A percentile compares a stretch with the other conserved stretches of the same genome.
Conservation (phyloP, 2,113 vertebrate genomes). For the Spizaetus ornatus region DNA sequence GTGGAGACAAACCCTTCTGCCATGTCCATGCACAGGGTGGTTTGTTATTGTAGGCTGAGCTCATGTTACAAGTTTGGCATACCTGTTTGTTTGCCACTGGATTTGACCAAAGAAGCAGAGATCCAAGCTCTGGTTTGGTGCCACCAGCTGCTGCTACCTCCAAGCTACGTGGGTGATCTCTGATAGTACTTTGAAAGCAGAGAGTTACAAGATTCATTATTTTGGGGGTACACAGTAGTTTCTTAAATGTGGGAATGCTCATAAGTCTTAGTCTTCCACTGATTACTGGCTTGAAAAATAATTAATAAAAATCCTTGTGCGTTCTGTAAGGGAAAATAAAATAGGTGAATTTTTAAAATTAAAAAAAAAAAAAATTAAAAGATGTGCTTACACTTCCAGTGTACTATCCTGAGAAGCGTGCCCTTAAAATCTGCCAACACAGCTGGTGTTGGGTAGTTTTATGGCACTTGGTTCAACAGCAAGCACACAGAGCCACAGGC, state of each 20-base stretch:
- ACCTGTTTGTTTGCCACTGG: background rate
- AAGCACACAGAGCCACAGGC: background rate
- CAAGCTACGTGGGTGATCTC: background rate
- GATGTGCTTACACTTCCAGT: background rate
- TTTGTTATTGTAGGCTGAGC: background rate
- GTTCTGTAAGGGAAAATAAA: background rate
- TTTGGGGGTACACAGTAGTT: background rate
- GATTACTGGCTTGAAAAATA: background rate
- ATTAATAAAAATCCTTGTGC: background rate
- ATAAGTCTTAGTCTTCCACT: background rate
- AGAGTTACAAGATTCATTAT: background rate
- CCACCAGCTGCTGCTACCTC: background rate
- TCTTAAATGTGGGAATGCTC: background rate
- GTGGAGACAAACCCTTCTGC: background rate
- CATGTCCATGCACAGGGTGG: no score
- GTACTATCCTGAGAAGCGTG: fast-evolving
- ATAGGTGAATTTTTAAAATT: background rate
- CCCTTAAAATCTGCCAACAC: background rate
- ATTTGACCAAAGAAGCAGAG: background rate
- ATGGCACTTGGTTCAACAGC: background rate
- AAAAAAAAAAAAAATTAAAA: background rate
- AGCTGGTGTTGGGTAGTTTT: background rate
- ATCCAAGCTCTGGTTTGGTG: background rate
- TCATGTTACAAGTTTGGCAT: background rate
- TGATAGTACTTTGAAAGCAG: background rate